Percentiles rank a stretch among this genome's conserved stretches.
Conservation (phyloP, 2,113 vertebrate genomes). For the Pelodiscus sinensis region DNA sequence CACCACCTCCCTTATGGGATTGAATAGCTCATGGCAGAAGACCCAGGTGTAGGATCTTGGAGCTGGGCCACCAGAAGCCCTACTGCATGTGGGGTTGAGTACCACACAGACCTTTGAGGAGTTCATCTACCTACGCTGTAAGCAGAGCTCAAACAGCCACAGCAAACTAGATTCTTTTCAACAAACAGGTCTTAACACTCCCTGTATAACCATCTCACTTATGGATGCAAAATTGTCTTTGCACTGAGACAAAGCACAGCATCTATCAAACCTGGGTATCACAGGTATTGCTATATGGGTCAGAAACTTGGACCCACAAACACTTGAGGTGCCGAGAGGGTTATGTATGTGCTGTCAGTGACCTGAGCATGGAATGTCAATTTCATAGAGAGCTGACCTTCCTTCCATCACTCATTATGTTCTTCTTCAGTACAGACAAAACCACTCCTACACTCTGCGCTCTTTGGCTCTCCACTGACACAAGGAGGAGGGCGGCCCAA, state of each 20-base stretch:
- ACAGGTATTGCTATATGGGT: too few relatives aligned
- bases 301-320: background rate
- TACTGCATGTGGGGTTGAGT: background rate
- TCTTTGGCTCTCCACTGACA: background rate
- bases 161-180: background rate
- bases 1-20: background rate
- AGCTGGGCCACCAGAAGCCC: background rate
- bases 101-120: background rate
- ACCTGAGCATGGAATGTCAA: background rate
- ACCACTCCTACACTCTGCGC: background rate
- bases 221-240: background rate
- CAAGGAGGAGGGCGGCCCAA: background rate
- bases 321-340: background rate
- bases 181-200: background rate
- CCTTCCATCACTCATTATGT: background rate
- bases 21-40: background rate
- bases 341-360: background rate
- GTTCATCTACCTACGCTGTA: background rate
- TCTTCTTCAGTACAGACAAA: background rate
- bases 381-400: background rate
- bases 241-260: too few relatives aligned
- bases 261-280: too few relatives aligned
- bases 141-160: background rate
- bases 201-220: background rate
- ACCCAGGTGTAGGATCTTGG: background rate